Conservation (phyloP, 2,888 invertebrate species). For the Zhuqinia jingwanae region DNA sequence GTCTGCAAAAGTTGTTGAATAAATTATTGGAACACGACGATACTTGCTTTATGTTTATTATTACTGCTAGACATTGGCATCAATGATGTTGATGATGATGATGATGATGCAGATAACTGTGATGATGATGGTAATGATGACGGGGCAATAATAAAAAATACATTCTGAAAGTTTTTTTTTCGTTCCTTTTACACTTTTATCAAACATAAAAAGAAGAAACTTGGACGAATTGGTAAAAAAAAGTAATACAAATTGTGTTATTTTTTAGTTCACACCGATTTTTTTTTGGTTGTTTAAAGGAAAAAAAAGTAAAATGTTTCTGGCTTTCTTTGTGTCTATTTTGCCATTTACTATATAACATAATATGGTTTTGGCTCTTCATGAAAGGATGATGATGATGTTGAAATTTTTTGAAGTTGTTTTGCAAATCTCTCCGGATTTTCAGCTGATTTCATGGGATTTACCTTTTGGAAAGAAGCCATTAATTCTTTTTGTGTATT, state of each 20-base stretch:
- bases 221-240: constrained; percentile 16
- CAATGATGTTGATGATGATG: too few species aligned
- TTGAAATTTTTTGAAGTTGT: constrained; percentile 63
- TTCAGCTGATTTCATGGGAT: constrained; percentile 69
- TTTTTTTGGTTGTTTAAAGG: too few species aligned
- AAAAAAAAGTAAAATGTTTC: constrained; percentile 21
- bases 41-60: constrained; percentile 6
- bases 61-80: neutral
- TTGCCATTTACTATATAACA: neutral
- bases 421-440: constrained; percentile 71
- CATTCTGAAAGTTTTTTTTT: constrained; percentile 12
- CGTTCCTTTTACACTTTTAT: too few species aligned
- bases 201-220: too few species aligned
- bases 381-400: constrained; percentile 24
- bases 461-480: constrained; percentile 70
- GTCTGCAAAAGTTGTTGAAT: too few species aligned
- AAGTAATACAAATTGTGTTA: constrained; percentile 28
- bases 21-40: too few species aligned
- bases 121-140: neutral
- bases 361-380: constrained; percentile 46
- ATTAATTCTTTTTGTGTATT: constrained; percentile 64
- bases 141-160: constrained; percentile 23
- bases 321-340: constrained; percentile 26
- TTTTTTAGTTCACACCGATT: constrained; percentile 24
- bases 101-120: too few species aligned